Conservation (phyloP, 2,888 invertebrate genomes). For the Charanyca ferruginea region DNA sequence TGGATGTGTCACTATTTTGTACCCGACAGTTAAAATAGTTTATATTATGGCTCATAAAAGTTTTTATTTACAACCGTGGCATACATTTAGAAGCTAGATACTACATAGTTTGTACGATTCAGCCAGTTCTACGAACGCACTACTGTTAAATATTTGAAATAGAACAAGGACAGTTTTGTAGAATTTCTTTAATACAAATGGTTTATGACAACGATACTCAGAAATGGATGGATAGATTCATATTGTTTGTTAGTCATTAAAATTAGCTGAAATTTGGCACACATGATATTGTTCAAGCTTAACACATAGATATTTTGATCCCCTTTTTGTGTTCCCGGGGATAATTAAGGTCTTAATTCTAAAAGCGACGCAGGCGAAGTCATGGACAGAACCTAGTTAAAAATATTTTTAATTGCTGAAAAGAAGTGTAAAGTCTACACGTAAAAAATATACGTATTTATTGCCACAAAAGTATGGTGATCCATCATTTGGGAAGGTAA, state of each 20-base stretch:
- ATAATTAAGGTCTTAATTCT: too few relatives aligned
- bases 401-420: slow-evolving; percentile 13
- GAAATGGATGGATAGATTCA: too few relatives aligned
- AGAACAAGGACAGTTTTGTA: slow-evolving; percentile 5
- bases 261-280: too few relatives aligned
- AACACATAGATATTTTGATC: too few relatives aligned
- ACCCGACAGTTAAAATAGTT: slow-evolving; percentile 14
- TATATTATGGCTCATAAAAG: slow-evolving; percentile 20
- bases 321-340: too few relatives aligned
- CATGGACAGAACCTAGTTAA: not conserved
- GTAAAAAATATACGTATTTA: slow-evolving; percentile 15
- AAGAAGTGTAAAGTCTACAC: slow-evolving; percentile 16
- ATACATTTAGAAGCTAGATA: slow-evolving; percentile 15
- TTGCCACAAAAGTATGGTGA: slow-evolving; percentile 13
- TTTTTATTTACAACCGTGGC: slow-evolving; percentile 10
- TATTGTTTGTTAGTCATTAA: too few relatives aligned
- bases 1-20: slow-evolving; percentile 3
- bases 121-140: slow-evolving; percentile 4
- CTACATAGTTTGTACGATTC: slow-evolving; percentile 15
- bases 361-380: too few relatives aligned
- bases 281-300: too few relatives aligned
- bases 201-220: slow-evolving; percentile 26
- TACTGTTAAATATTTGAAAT: slow-evolving; percentile 13
- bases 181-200: slow-evolving; percentile 2
- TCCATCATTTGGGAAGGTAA: slow-evolving; percentile 38